Base-by-base conservation (phyloP, 2,113 vertebrate genomes). In the Struthio camelus region DNA sequence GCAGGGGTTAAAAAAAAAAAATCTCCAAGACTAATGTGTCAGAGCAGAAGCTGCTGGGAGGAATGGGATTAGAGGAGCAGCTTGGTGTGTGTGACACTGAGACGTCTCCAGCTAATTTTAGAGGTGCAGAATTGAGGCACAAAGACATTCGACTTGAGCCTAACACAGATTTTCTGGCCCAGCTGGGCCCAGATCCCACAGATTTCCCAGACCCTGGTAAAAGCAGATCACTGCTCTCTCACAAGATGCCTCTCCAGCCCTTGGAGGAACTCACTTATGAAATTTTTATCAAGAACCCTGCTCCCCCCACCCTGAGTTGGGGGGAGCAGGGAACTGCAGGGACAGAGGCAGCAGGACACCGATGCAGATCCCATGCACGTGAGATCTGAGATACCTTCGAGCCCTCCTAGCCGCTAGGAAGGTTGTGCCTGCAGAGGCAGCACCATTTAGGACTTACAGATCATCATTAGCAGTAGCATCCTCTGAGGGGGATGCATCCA, bases 41-140 rank as follows among this genome's bases (percentile, higher is more conserved):
- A 90, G 94, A 95, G 90, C 92, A 94, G 94, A 91, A 94, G 94
- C 85, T 89, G 87, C 85, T 54, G 79, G 85, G 90, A 93, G 71
- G 88, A 93, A 93, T 88, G 12, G 92, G 92, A 85, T 87, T 87
- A 82, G 88, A 85, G 92, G 88, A 97, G 96, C 94, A 93, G 95
- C 94, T 91, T 80, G 95, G 75, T 40, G 92, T 67, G 84, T 72
- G 92, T 85, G 95, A 95, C 96, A 93, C 92, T 6, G 85, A 67
- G 58, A 94, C 65, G 92, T 36, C 79, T 91, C 85, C 1, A 0
- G 75, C 88, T 92, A 95, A 94, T 94, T 95, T 93, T 95, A 94
- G 96, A 96, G 94, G 88, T 1, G 30, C 44, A 20, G 42, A 30
- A 4, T 6, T 18, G 42, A 14, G 30, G 58, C 58, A 59, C 19